Evolutionary conservation across 2,797 vertebrate genomes (phyloP).

Genomic region (Acrocephalus scirpaceus): DNA sequence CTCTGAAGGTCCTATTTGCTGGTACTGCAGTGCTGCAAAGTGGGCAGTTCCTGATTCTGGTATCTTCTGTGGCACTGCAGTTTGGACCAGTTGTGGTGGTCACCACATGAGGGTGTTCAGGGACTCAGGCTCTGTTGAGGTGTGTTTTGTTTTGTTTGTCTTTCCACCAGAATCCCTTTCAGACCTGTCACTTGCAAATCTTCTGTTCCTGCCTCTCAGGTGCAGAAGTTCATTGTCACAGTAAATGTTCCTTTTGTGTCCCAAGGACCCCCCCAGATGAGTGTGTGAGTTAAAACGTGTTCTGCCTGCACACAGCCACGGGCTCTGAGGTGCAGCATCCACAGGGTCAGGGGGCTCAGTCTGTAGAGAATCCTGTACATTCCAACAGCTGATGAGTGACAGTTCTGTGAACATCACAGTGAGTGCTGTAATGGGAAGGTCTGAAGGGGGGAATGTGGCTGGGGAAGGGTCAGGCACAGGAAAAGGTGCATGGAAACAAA

Average conservation of each 20-base stretch:
- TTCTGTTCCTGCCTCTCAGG: neutral
- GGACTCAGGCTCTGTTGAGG: neutral
- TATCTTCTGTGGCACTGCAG: neutral
- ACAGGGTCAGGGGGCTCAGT: neutral
- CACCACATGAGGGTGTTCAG: neutral
- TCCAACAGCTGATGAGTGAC: neutral
- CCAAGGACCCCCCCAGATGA: neutral
- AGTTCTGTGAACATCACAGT: fast-evolving
- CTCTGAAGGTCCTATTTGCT: neutral
- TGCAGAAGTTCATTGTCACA: neutral
- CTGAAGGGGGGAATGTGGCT: neutral
- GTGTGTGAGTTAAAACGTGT: neutral
- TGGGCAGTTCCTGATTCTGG: neutral
- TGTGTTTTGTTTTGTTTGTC: neutral
- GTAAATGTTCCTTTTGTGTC: neutral
- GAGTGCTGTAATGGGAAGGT: neutral
- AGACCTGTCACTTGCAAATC: neutral
- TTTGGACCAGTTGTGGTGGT: neutral
- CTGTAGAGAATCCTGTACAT: neutral
- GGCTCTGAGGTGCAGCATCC: neutral
- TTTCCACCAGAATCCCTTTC: neutral
- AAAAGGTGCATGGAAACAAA: neutral
- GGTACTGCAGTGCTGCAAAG: neutral
- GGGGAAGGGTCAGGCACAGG: neutral
- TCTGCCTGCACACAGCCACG: neutral